Evolutionary conservation across 2,797 vertebrate genomes (phyloP).

Genomic region (Pipistrellus pipistrellus): DNA sequence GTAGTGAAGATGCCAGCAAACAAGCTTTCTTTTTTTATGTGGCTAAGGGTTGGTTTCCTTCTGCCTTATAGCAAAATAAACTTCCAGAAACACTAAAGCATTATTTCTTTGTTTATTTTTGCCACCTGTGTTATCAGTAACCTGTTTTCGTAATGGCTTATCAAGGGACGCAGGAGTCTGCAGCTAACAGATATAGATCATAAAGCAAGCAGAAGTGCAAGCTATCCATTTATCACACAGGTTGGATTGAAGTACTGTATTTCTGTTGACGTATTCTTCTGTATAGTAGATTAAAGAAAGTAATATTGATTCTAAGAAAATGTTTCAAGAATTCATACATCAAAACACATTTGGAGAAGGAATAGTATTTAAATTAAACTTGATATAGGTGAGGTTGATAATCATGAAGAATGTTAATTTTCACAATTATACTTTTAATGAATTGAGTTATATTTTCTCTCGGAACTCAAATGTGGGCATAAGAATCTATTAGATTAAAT

Average conservation of each 20-base stretch:
- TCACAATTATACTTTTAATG: constrained; percentile 27
- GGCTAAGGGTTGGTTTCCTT: neutral
- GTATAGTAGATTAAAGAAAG: neutral
- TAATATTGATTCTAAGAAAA: constrained; percentile 46
- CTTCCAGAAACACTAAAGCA: neutral
- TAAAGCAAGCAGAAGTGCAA: constrained; percentile 4
- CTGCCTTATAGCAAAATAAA: neutral
- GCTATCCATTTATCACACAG: neutral
- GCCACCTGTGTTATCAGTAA: neutral
- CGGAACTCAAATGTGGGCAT: neutral
- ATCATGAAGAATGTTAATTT: neutral
- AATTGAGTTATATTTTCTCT: neutral
- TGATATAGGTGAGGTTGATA: constrained; percentile 31
- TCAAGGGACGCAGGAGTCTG: neutral
- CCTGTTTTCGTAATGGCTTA: neutral
- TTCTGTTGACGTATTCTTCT: constrained; percentile 37
- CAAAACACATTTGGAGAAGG: neutral
- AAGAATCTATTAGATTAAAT: neutral
- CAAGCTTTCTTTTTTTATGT: neutral
- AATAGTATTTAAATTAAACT: neutral
- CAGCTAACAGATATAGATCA: neutral
- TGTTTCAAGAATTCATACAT: neutral
- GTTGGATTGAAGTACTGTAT: neutral
- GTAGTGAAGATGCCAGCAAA: neutral
- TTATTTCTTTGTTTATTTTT: neutral